These are phyloP conservation scores for Baryphthengus martii DNA, from an alignment of 2,113 vertebrate species.

Conservation along the genomic window DNA sequence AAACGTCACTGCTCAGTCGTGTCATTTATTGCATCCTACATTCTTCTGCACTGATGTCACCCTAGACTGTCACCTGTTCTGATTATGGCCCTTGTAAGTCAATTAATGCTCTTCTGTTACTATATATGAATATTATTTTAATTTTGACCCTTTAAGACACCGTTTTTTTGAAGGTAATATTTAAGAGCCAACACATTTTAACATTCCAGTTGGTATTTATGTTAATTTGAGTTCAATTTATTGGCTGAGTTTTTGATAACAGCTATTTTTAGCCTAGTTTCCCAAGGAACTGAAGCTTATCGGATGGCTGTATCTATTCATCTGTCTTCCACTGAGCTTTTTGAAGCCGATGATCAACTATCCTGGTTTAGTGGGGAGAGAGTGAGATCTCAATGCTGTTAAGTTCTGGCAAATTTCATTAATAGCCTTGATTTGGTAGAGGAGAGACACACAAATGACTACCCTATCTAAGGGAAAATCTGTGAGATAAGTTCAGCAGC, in stretches of 20 bases:
- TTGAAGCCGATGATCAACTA: background rate
- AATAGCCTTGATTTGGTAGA: background rate
- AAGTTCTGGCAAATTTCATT: background rate
- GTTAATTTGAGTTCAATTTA: conserved; percentile 40
- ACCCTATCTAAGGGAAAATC: background rate
- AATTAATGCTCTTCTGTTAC: background rate
- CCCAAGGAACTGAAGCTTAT: conserved; percentile 53
- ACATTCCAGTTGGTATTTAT: conserved; percentile 46
- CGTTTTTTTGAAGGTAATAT: background rate
- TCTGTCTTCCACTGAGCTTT: conserved; percentile 31
- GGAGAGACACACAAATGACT: background rate
- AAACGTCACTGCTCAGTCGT: background rate
- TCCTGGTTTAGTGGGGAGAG: background rate
- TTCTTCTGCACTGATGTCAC: conserved; percentile 4
- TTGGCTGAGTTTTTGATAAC: conserved; percentile 16
- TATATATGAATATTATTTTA: background rate
- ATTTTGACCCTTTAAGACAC: background rate
- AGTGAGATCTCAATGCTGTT: background rate
- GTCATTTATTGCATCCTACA: background rate
- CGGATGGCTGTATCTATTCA: conserved; percentile 13
- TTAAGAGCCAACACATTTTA: background rate
- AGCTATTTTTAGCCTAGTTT: conserved; percentile 54
- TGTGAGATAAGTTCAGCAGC: background rate
- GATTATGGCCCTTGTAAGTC: background rate
- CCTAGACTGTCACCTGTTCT: background rate